phyloP scores from a whole-genome alignment of 2,113 vertebrate species.

The Ramphastos sulfuratus region DNA sequence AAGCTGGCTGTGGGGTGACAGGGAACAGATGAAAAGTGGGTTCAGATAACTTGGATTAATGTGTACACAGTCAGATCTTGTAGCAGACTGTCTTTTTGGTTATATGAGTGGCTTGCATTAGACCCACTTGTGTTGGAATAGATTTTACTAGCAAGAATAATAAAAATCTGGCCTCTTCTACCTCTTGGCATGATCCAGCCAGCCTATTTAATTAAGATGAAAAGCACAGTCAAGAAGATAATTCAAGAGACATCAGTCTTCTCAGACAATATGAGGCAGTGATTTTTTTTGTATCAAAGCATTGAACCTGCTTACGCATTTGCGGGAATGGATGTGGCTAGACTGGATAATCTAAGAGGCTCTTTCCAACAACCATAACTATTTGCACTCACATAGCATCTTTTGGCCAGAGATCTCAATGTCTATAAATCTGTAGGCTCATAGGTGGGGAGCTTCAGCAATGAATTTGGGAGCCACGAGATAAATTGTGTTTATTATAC shows the following conservation, averaged over 20 bases:
- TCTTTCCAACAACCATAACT: constrained; percentile 25
- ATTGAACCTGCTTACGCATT: constrained; percentile 3
- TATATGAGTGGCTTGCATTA: background rate
- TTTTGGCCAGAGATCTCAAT: background rate
- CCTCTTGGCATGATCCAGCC: constrained; percentile 15
- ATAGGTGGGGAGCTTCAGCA: background rate
- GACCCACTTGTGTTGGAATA: background rate
- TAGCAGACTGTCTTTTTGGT: background rate
- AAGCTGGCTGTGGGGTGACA: background rate
- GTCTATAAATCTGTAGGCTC: constrained; percentile 15
- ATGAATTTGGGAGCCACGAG: background rate
- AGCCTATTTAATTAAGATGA: constrained; percentile 63
- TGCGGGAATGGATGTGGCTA: constrained; percentile 28
- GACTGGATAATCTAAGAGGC: constrained; percentile 6
- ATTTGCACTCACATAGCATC: constrained; percentile 29
- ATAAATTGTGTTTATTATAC: constrained; percentile 9
- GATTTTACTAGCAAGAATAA: background rate
- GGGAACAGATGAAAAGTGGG: background rate
- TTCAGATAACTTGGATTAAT: background rate
- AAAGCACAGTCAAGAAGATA: constrained; percentile 49
- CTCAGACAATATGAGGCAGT: background rate
- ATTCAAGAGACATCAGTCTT: constrained; percentile 53
- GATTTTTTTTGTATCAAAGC: constrained; percentile 17
- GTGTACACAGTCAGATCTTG: background rate
- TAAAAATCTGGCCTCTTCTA: constrained; percentile 17